Evolutionary conservation across 2,113 vertebrate species (phyloP).

Genomic region (Pao palembangensis): DNA sequence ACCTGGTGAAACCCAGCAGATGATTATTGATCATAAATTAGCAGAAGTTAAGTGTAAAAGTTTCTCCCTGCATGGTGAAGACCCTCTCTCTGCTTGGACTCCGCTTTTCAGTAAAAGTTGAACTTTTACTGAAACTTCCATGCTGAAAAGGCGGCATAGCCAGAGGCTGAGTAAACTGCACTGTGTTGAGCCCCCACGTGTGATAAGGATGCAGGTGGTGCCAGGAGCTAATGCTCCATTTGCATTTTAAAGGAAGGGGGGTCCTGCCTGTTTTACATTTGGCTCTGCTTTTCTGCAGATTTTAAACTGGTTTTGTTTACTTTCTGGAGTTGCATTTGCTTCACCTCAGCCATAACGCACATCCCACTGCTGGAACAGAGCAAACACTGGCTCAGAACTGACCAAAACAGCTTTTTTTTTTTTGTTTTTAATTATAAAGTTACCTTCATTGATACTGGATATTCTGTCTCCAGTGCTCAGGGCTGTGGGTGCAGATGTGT

Average conservation of each 20-base stretch:
- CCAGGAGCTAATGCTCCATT: background rate
- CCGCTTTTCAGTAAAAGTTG: slow-evolving; percentile 2
- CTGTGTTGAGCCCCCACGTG: slow-evolving; percentile 6
- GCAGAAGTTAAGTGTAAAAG: background rate
- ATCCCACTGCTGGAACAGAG: too few relatives aligned
- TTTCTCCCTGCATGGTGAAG: background rate
- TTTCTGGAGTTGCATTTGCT: background rate
- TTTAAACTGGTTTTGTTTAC: background rate
- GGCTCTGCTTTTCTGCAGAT: too few relatives aligned
- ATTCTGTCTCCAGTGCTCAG: accelerated
- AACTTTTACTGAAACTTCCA: slow-evolving; percentile 25
- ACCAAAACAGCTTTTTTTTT: too few relatives aligned
- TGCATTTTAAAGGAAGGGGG: background rate
- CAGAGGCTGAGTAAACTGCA: slow-evolving; percentile 12
- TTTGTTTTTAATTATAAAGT: background rate
- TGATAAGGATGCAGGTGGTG: slow-evolving; percentile 14
- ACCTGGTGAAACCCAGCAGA: slow-evolving; percentile 6
- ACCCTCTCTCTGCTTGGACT: background rate
- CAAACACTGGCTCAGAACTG: too few relatives aligned
- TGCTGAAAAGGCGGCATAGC: slow-evolving; percentile 15
- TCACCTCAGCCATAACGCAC: background rate
- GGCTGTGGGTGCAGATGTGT: background rate
- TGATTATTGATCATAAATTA: too few relatives aligned
- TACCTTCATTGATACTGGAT: slow-evolving; percentile 2
- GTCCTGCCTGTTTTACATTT: background rate